Percentiles rank a stretch among this genome's conserved stretches.
These are phyloP conservation scores for Cottus gobio DNA, from an alignment of 2,113 vertebrate species.

Conservation along the genomic window DNA sequence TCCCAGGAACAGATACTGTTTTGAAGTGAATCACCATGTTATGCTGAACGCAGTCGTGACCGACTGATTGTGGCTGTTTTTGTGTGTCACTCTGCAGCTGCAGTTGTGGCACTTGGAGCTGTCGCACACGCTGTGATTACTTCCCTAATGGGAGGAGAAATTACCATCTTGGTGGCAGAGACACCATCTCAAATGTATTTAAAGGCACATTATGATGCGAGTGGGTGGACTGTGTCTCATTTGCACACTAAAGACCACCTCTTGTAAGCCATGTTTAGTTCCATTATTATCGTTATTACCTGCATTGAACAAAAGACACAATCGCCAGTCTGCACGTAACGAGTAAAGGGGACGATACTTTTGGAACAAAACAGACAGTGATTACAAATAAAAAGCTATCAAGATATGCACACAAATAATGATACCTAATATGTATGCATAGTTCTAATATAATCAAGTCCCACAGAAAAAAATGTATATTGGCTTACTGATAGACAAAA, in stretches of 20 bases:
- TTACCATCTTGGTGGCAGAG: constrained; percentile 72
- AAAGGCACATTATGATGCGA: constrained; percentile 44
- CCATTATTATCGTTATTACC: constrained; percentile 24
- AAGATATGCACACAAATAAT: background rate
- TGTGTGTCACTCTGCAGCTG: constrained; percentile 76
- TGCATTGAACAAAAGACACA: constrained; percentile 10
- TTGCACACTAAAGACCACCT: constrained; percentile 31
- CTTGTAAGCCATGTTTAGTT: constrained; percentile 14
- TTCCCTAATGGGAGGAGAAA: constrained; percentile 74
- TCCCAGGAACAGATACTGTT: background rate
- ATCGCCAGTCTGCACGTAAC: background rate
- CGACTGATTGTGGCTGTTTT: constrained; percentile 59
- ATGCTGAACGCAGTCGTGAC: constrained; percentile 39
- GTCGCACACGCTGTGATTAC: constrained; percentile 77
- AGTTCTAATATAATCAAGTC: background rate
- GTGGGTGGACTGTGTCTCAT: constrained; percentile 33
- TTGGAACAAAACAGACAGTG: background rate
- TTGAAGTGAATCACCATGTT: constrained; percentile 45
- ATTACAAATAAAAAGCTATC: background rate
- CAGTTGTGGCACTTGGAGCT: constrained; percentile 59
- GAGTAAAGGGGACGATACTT: background rate
- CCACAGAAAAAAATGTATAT: background rate
- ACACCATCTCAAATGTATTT: constrained; percentile 63
- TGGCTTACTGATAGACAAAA: background rate
- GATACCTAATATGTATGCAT: background rate